Evolutionary conservation across 2,888 invertebrate genomes (phyloP), one percentile per base, ranked within the genome.

Genomic region (Teleiodes luculella): DNA sequence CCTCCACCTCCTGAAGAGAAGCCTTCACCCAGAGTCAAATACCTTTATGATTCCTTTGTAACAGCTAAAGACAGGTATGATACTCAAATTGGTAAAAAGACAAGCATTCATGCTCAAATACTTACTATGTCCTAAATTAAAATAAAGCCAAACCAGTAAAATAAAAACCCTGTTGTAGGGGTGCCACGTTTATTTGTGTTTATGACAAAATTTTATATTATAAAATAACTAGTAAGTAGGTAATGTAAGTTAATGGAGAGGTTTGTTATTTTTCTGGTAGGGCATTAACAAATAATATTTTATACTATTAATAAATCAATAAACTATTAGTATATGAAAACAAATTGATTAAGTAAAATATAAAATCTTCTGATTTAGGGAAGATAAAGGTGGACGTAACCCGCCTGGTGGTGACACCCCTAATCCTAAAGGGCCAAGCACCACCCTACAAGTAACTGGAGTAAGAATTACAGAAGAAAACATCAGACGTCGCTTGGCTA

Each of bases 1-100:
- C 95, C 75, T 86, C 94, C 72, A 92, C 95, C 78, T 87, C 94
- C 82, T 81, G 93, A 92, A 65, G 93, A 93, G 57, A 93, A 94
- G 70, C 93, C 93, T 55, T 83, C 93, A 33, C 93, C 93, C 3
- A 80, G 87, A 79, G 93, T 91, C 66, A 93, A 92, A 77, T 90
- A 87, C 58, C 72, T 90, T 2, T 90, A 92, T 74, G 93, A 92
- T 58, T 89, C 90, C 58, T 90, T 90, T 79, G 88, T 90, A 11
- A 88, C 88, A 50, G 83, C 90, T 20, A 70, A 86, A 63, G 89
- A 89, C 36, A 88, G 89, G 89, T 87, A 73, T 76, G 81, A 71
- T n/a, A 14, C 46, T n/a, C n/a, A n/a, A n/a, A n/a, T 39, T 16
- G 6, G 7, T 10, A 39, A 7, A 3, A 39, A 14, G n/a, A n/a